These are phyloP conservation scores for Dynastes grantii DNA, from an alignment of 2,888 invertebrate species.

Conservation along the genomic window DNA sequence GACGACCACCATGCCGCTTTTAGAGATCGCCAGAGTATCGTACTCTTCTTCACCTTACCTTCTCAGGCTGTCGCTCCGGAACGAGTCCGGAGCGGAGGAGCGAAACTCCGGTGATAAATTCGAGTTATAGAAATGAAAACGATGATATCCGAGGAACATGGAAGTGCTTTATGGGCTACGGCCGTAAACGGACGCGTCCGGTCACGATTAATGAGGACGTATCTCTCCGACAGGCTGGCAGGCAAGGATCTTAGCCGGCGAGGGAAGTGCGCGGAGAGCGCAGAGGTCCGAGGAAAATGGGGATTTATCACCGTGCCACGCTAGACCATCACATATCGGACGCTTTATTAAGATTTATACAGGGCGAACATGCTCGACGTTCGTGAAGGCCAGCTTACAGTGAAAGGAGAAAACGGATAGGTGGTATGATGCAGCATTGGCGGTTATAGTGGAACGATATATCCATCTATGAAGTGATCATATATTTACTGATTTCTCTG, in stretches of 20 bases:
- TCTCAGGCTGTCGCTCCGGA: no score
- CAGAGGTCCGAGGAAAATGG: conserved; percentile 66
- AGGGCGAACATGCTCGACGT: conserved; percentile 42
- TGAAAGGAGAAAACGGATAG: no score
- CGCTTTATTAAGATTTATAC: conserved; percentile 72
- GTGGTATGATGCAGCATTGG: no score
- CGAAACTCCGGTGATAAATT: conserved; percentile 56
- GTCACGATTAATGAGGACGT: conserved; percentile 71
- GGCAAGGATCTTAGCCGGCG: not conserved
- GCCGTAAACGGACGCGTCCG: conserved; percentile 53
- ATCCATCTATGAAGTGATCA: no score
- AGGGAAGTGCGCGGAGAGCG: not conserved
- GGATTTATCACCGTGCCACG: conserved; percentile 68
- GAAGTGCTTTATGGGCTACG: conserved; percentile 69
- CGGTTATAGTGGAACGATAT: no score
- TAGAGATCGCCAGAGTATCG: no score
- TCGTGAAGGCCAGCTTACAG: no score
- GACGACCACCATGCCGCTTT: no score
- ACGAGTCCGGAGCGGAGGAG: conserved; percentile 9
- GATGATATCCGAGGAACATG: conserved; percentile 69
- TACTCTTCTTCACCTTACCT: no score
- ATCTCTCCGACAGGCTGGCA: conserved; percentile 61
- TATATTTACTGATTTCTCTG: no score
- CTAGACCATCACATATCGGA: conserved; percentile 66
- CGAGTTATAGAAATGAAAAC: conserved; percentile 66